Base-by-base conservation (phyloP, 2,113 vertebrate species). In the Psittacula cyanocephala region DNA sequence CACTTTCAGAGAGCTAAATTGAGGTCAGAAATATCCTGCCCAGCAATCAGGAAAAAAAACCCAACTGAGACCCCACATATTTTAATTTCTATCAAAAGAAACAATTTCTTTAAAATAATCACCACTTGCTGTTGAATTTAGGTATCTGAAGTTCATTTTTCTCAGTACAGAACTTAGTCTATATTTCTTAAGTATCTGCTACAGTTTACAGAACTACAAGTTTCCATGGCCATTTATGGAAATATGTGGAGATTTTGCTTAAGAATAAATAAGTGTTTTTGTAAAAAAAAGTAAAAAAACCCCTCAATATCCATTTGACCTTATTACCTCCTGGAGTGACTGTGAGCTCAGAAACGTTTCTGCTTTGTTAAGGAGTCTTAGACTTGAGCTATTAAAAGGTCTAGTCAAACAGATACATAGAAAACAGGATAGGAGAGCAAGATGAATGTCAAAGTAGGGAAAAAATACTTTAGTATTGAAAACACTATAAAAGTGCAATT, bases 401-500 rank as follows among this genome's bases (percentile, higher is more conserved):
- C n/a, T 68, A 86, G 63, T 78, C 60, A 80, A 92, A 77, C 10
- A 71, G 23, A 52, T 60, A 43, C 25, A 43, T 68, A 44, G 28
- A 78, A 77, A 79, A 79, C 92, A 81, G 15, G 47, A 71, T 41
- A 81, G 47, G 20, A 57, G 47, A 82, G 29, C 44, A 74, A 88
- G 80, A 91, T 62, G 76, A 96, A 95, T 85, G 49, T 17, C 39
- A 52, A 82, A 92, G 37, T 29, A 94, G 52, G 88, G n/a, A 4
- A 87, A 84, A 95, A 89, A 78, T 55, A 19, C 5, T 94, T 95
- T 76, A 52, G 44, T 50, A 50, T 35, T 80, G 84, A 92, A 93
- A 96, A 91, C 69, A 91, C 52, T 72, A 79, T 84, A 77, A 92
- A 97, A 96, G 81, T 80, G 43, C 89, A 93, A 92, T 95, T 94